A percentile compares a stretch with the other conserved stretches of the same genome.
Conservation (phyloP, 2,888 invertebrate species). For the Drosophila nr. fundita region DNA sequence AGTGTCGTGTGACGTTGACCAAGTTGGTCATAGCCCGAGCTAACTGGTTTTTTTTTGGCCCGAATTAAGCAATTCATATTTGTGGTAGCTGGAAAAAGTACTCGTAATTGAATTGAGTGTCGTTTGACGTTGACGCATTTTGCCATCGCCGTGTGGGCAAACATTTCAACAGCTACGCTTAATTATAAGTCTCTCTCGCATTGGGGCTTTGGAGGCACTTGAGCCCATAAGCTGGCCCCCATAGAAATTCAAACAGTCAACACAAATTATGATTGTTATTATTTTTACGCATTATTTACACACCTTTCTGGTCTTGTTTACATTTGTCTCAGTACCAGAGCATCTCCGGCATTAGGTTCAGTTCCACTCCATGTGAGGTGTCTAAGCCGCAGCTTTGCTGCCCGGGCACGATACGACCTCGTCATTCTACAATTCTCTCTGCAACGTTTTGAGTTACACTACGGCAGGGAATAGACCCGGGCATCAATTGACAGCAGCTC, state of each 20-base stretch:
- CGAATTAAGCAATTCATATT: conserved; percentile 62
- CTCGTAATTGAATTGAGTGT: conserved; percentile 58
- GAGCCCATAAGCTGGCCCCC: conserved; percentile 44
- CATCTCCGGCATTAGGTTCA: conserved; percentile 15
- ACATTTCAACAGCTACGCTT: conserved; percentile 74
- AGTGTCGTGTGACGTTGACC: conserved; percentile 23
- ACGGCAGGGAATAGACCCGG: conserved; percentile 3
- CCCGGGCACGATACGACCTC: conserved; percentile 66
- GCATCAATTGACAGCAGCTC: conserved; percentile 71
- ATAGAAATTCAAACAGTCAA: conserved; percentile 67
- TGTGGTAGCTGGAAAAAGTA: conserved; percentile 48
- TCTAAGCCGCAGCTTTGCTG: conserved; percentile 66
- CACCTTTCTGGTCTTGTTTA: conserved; percentile 76
- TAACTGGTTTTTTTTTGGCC: conserved; percentile 41
- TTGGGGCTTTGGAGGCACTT: conserved; percentile 27
- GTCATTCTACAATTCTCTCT: conserved; percentile 69
- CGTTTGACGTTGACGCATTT: conserved; percentile 5
- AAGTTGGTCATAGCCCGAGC: conserved; percentile 39
- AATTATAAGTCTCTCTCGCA: conserved; percentile 64
- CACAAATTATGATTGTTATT: conserved; percentile 76
- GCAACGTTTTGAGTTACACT: conserved; percentile 58
- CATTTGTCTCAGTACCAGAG: conserved; percentile 32
- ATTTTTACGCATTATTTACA: conserved; percentile 80
- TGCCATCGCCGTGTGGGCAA: conserved; percentile 58
- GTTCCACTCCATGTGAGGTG: conserved; percentile 42